A percentile compares a stretch with the other conserved stretches of the same genome.
Evolutionary conservation across 2,888 invertebrate genomes (phyloP).

Genomic region (Antitype chi): DNA sequence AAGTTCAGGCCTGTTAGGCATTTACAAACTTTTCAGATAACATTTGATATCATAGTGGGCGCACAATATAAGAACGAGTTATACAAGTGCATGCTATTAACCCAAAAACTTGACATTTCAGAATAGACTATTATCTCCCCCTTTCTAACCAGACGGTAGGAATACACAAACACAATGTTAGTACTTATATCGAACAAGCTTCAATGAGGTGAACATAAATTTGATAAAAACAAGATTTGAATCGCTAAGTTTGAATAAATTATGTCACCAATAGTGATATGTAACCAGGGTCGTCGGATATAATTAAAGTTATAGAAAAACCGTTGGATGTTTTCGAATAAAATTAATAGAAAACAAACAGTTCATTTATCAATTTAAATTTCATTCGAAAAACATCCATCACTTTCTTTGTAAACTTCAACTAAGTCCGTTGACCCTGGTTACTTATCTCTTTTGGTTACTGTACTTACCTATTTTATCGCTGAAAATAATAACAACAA

Average conservation of each 20-base stretch:
- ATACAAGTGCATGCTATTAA: constrained; percentile 59
- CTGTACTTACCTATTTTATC: neutral
- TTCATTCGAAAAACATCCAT: too few relatives aligned
- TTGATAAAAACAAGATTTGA: neutral
- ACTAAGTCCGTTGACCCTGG: too few relatives aligned
- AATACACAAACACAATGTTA: constrained; percentile 5
- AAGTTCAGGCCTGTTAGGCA: constrained; percentile 39
- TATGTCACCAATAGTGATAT: neutral
- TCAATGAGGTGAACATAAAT: constrained; percentile 6
- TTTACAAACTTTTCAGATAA: constrained; percentile 34
- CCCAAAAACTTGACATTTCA: constrained; percentile 67
- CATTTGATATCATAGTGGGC: constrained; percentile 34
- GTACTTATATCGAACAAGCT: neutral
- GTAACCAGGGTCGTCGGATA: too few relatives aligned
- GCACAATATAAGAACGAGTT: constrained; percentile 26
- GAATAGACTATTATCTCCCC: constrained; percentile 58
- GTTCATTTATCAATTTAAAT: too few relatives aligned
- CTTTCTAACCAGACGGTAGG: constrained; percentile 41
- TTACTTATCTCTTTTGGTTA: too few relatives aligned
- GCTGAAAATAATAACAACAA: constrained; percentile 7
- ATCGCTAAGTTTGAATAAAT: neutral
- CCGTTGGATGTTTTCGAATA: too few relatives aligned
- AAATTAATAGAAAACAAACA: too few relatives aligned
- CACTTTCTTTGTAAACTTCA: too few relatives aligned
- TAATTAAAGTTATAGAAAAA: too few relatives aligned